Percentiles rank a stretch among this genome's conserved stretches.
These are phyloP conservation scores for Eutrigla gurnardus DNA, from an alignment of 2,797 vertebrate genomes.

Conservation along the genomic window DNA sequence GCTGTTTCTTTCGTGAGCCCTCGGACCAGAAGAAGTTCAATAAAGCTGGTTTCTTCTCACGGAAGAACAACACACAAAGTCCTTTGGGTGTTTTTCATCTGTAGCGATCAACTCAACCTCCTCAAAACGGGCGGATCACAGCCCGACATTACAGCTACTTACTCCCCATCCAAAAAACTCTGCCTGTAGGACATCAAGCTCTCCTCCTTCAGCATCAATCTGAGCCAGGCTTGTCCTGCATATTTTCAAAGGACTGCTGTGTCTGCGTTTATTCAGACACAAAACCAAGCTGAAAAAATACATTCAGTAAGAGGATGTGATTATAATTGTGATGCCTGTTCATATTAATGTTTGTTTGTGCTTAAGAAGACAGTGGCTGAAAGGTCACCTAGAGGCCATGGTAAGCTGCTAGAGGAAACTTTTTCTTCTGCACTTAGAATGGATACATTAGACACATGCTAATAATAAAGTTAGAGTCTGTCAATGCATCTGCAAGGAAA, in stretches of 20 bases:
- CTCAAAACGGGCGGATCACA: constrained; percentile 14
- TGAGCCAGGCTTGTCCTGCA: constrained; percentile 66
- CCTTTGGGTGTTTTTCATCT: constrained; percentile 18
- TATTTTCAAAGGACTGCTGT: constrained; percentile 37
- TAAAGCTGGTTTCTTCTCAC: constrained; percentile 25
- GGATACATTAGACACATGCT: constrained; percentile 13
- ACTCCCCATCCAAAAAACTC: constrained; percentile 23
- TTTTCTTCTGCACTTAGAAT: constrained; percentile 25
- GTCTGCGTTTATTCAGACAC: constrained; percentile 67
- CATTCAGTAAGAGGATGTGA: constrained; percentile 42
- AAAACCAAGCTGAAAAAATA: constrained; percentile 44
- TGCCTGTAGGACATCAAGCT: constrained; percentile 38
- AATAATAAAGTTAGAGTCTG: not conserved
- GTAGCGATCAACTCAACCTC: constrained; percentile 20
- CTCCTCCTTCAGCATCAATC: constrained; percentile 52
- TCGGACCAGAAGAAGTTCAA: constrained; percentile 44
- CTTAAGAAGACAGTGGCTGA: constrained; percentile 47
- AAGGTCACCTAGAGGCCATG: constrained; percentile 33
- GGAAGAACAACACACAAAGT: constrained; percentile 38
- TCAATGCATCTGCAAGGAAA: not conserved
- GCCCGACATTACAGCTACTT: constrained; percentile 14
- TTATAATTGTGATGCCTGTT: constrained; percentile 52
- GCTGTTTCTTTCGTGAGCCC: constrained; percentile 20
- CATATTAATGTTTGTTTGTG: constrained; percentile 46
- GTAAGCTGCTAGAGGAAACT: constrained; percentile 20